A percentile compares a stretch with the other conserved stretches of the same genome.
phyloP scores from a whole-genome alignment of 2,113 vertebrate species.

The Drymodes brunneopygia region DNA sequence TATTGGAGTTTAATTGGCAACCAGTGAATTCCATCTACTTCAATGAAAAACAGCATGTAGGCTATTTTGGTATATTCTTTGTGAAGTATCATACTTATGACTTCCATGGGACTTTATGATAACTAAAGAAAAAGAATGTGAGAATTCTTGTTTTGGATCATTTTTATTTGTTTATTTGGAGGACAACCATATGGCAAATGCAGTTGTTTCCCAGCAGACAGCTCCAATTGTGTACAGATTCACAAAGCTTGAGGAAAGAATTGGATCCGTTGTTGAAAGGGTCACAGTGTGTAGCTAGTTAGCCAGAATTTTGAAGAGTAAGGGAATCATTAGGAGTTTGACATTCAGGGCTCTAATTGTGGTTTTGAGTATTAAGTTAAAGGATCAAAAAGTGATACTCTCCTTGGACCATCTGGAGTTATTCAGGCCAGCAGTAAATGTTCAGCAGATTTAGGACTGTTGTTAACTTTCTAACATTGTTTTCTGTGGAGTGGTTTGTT shows the following conservation, averaged over 20 bases:
- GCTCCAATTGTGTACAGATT: slow-evolving; percentile 49
- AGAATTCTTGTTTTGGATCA: slow-evolving; percentile 7
- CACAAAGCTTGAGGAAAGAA: slow-evolving; percentile 45
- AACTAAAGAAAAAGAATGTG: neutral
- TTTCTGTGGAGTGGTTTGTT: neutral
- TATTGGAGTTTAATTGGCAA: neutral
- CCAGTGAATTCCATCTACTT: neutral
- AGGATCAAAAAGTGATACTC: slow-evolving; percentile 64
- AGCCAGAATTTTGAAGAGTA: slow-evolving; percentile 72
- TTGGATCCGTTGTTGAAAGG: slow-evolving; percentile 59
- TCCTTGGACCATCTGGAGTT: slow-evolving; percentile 62
- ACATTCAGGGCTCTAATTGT: slow-evolving; percentile 70
- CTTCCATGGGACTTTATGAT: neutral
- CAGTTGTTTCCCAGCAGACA: slow-evolving; percentile 50
- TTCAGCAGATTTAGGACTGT: slow-evolving; percentile 38
- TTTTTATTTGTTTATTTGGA: slow-evolving; percentile 35
- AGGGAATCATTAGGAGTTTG: slow-evolving; percentile 67
- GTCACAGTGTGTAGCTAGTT: slow-evolving; percentile 52
- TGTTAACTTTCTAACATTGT: slow-evolving; percentile 43
- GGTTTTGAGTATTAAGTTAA: slow-evolving; percentile 61
- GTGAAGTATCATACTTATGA: neutral
- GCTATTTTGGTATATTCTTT: neutral
- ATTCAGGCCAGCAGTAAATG: slow-evolving; percentile 58
- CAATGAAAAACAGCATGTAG: neutral
- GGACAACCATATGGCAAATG: slow-evolving; percentile 43